These are phyloP conservation scores for Brachypteracias leptosomus DNA, from an alignment of 2,113 vertebrate species.

Conservation along the genomic window DNA sequence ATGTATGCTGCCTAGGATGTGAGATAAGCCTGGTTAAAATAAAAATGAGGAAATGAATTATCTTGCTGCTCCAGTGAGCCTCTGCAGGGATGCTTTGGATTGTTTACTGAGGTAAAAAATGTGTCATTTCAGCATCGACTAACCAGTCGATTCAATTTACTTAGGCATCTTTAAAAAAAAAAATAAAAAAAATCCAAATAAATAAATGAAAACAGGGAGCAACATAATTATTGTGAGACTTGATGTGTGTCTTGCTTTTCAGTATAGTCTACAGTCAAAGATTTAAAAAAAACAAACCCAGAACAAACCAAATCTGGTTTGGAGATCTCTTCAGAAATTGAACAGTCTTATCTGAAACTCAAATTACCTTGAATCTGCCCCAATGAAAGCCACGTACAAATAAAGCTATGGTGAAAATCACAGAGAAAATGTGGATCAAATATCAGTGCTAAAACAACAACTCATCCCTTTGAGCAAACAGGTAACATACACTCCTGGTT, in stretches of 20 bases:
- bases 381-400: neutral
- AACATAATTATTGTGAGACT: neutral
- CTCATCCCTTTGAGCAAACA: neutral
- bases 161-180: neutral
- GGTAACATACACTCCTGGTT: neutral
- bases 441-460: neutral
- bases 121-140: neutral
- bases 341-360: neutral
- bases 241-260: neutral
- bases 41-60: constrained; percentile 24
- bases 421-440: neutral
- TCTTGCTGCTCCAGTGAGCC: neutral
- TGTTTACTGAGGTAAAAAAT: neutral
- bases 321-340: neutral
- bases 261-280: neutral
- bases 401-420: neutral
- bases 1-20: neutral
- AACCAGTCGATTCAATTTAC: constrained; percentile 14
- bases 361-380: neutral
- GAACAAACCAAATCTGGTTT: neutral
- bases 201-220: neutral
- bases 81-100: neutral
- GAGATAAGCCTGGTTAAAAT: constrained; percentile 13
- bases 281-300: too few species aligned
- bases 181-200: neutral